Conservation (phyloP, 2,113 vertebrate species). For the Eurypyga helias region DNA sequence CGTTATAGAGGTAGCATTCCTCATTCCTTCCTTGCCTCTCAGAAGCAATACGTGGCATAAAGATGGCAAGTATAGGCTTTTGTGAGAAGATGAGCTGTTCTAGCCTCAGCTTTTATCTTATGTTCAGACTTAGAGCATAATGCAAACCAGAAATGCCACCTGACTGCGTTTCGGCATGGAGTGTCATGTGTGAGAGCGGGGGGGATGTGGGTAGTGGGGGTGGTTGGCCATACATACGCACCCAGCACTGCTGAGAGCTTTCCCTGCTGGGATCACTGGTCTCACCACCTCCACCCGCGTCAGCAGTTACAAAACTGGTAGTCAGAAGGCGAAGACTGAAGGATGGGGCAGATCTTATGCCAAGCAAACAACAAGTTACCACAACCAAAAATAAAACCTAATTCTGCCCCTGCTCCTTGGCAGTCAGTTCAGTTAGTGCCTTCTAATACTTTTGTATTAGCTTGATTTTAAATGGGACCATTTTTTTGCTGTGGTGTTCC, state of each 20-base stretch:
- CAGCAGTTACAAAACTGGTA: background rate
- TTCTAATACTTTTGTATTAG: background rate
- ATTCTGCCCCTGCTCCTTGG: background rate
- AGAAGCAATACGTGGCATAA: background rate
- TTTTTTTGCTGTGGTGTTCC: background rate
- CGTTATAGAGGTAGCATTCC: background rate
- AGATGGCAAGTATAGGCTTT: background rate
- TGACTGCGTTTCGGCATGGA: background rate
- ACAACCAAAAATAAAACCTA: background rate
- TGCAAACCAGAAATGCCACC: background rate
- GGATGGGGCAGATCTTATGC: background rate
- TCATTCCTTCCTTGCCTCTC: background rate
- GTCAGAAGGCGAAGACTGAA: background rate
- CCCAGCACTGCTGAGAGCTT: background rate
- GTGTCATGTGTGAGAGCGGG: background rate
- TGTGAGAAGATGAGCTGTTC: background rate
- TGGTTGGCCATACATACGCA: rapidly evolving
- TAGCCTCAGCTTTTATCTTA: background rate
- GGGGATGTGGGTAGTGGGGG: background rate
- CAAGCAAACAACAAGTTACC: background rate
- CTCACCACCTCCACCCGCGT: background rate
- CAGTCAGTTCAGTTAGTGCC: background rate
- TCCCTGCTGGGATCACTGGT: background rate
- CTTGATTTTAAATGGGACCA: background rate
- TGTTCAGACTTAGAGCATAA: background rate